Evolutionary conservation across 2,888 invertebrate species (phyloP).

Genomic region (Drosophila vallismaia): DNA sequence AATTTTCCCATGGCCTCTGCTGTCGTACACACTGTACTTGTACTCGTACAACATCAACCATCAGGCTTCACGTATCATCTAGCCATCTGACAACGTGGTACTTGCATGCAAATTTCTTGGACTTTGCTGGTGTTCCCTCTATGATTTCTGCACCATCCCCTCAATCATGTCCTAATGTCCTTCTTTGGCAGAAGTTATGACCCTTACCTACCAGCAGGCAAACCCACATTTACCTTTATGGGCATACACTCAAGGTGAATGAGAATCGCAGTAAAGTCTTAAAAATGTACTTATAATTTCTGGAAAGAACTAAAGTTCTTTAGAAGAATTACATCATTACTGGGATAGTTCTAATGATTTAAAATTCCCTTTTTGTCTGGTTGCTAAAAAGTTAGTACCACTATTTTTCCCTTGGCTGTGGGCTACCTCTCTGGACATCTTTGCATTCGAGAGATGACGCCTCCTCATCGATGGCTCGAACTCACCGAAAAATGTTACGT

Average conservation of each 20-base stretch:
- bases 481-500: slow-evolving; percentile 40
- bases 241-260: background rate
- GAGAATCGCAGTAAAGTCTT: background rate
- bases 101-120: slow-evolving; percentile 40
- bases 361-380: background rate
- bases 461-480: slow-evolving; percentile 42
- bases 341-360: background rate
- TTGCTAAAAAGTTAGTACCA: slow-evolving; percentile 1
- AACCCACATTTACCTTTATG: slow-evolving; percentile 16
- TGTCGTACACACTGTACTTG: slow-evolving; percentile 31
- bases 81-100: slow-evolving; percentile 27
- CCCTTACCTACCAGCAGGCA: slow-evolving; percentile 53
- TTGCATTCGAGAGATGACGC: slow-evolving; percentile 26
- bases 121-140: slow-evolving; percentile 22
- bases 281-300: background rate
- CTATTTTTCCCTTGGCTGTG: slow-evolving; percentile 6
- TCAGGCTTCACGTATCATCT: slow-evolving; percentile 25
- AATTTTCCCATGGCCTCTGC: slow-evolving; percentile 22
- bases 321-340: background rate
- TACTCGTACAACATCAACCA: slow-evolving; percentile 19
- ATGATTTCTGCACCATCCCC: slow-evolving; percentile 35
- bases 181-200: slow-evolving; percentile 69
- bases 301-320: background rate
- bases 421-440: background rate
- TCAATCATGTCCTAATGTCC: slow-evolving; percentile 60